Evolutionary conservation across 37 sponge, comb jelly and placozoan genomes (phyloP).

Genomic region (Cladorhizidae sp.): DNA sequence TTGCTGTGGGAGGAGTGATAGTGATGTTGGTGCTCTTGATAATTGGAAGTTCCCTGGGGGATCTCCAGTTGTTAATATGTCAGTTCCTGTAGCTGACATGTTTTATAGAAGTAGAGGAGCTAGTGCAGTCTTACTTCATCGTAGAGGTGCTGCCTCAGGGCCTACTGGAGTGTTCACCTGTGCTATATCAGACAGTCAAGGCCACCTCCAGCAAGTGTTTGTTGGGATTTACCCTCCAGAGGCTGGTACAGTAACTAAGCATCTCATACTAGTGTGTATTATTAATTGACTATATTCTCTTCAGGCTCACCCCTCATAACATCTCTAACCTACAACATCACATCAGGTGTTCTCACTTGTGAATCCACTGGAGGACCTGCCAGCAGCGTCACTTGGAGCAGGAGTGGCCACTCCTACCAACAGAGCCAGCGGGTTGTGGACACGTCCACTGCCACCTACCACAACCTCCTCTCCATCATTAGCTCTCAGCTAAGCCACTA

Average conservation of each 20-base stretch:
- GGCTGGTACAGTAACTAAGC: background rate
- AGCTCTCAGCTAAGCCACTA: background rate
- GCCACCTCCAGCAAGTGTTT: constrained; percentile 4
- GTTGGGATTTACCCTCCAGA: constrained; percentile 12
- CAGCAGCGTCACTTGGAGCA: constrained; percentile 32
- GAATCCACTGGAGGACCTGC: constrained; percentile 39
- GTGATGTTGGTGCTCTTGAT: background rate
- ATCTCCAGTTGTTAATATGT: background rate
- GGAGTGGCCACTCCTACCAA: constrained; percentile 6
- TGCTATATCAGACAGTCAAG: background rate
- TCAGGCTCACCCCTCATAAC: background rate
- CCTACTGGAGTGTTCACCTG: constrained; percentile 22
- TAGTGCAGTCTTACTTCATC: background rate
- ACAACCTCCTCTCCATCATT: constrained; percentile 11
- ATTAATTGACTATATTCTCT: background rate
- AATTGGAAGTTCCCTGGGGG: constrained; percentile 1
- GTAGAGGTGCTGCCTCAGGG: background rate
- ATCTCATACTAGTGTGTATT: background rate
- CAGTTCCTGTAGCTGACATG: background rate
- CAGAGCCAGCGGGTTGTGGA: constrained; percentile 15
- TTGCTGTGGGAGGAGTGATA: background rate
- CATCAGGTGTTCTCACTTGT: constrained; percentile 13
- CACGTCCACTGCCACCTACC: background rate
- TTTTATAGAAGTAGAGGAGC: background rate
- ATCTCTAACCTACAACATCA: background rate